Evolutionary conservation across 2,797 vertebrate species (phyloP).

Genomic region (Rhyacichthys aspro): DNA sequence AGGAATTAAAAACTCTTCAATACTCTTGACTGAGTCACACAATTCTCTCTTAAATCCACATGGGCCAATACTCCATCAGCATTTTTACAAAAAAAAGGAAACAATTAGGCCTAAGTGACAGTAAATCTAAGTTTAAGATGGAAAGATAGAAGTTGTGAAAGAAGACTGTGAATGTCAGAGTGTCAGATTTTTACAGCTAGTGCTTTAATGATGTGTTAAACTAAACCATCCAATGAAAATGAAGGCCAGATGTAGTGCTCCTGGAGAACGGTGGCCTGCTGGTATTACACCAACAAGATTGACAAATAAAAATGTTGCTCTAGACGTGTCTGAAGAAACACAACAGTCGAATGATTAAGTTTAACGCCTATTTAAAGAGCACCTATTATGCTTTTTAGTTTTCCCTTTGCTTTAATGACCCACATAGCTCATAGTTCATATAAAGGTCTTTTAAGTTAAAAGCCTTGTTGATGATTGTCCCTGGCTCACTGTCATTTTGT

Average conservation of each 20-base stretch:
- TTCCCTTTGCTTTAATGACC: conserved; percentile 11
- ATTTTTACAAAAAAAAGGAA: conserved; percentile 55
- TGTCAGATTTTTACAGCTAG: conserved; percentile 14
- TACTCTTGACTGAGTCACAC: conserved; percentile 7
- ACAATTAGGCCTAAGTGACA: conserved; percentile 25
- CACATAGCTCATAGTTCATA: conserved; percentile 1
- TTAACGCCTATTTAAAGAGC: conserved; percentile 2
- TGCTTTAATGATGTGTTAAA: conserved; percentile 64
- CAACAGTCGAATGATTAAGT: background rate
- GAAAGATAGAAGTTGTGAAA: conserved; percentile 43
- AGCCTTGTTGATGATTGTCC: background rate
- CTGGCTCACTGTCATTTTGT: background rate
- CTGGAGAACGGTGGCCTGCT: conserved; percentile 29
- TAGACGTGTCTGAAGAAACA: conserved; percentile 11
- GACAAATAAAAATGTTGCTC: conserved; percentile 13
- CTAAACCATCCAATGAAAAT: conserved; percentile 49
- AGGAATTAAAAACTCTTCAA: background rate
- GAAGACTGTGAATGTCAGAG: conserved; percentile 19
- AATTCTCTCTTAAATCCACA: conserved; percentile 1
- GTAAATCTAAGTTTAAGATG: conserved; percentile 41
- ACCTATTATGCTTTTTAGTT: conserved; percentile 13
- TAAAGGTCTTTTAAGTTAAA: background rate
- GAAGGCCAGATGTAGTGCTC: conserved; percentile 42
- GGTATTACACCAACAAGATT: conserved; percentile 4
- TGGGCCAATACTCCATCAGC: conserved; percentile 24